phyloP scores from a whole-genome alignment of 2,888 invertebrate genomes.

The Eucera pruinosa region DNA sequence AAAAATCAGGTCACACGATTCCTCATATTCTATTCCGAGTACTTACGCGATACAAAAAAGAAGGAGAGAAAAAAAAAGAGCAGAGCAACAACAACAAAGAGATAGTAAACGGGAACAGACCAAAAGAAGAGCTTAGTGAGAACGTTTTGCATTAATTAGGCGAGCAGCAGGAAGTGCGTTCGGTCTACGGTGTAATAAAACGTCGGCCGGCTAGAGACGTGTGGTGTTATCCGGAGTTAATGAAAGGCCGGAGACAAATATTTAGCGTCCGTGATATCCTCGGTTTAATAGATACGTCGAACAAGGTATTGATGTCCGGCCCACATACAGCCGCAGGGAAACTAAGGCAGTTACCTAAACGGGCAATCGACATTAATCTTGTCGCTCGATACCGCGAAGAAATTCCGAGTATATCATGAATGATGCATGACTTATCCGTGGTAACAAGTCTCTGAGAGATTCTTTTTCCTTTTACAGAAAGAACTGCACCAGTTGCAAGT shows the following conservation, averaged over 20 bases:
- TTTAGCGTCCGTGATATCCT: conserved; percentile 71
- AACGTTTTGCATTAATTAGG: conserved; percentile 35
- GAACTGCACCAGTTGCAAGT: conserved; percentile 96
- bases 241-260: conserved; percentile 77
- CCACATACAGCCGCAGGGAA: not conserved
- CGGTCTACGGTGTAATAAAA: conserved; percentile 71
- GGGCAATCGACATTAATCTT: conserved; percentile 17
- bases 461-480: conserved; percentile 88
- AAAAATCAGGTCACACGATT: too few species aligned
- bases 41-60: too few species aligned
- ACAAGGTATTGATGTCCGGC: conserved; percentile 11
- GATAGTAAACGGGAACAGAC: too few species aligned
- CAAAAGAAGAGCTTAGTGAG: not conserved
- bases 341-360: conserved; percentile 29
- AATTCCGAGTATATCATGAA: conserved; percentile 3
- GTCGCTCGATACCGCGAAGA: conserved; percentile 15
- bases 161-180: conserved; percentile 34
- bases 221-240: conserved; percentile 67
- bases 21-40: too few species aligned
- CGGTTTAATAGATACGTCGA: conserved; percentile 50
- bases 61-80: not conserved
- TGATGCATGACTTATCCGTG: conserved; percentile 11
- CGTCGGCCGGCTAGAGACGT: conserved; percentile 72
- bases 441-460: conserved; percentile 15
- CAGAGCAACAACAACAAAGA: not conserved